Base-by-base conservation (phyloP, 2,888 invertebrate species). In the Melanotus villosus region DNA sequence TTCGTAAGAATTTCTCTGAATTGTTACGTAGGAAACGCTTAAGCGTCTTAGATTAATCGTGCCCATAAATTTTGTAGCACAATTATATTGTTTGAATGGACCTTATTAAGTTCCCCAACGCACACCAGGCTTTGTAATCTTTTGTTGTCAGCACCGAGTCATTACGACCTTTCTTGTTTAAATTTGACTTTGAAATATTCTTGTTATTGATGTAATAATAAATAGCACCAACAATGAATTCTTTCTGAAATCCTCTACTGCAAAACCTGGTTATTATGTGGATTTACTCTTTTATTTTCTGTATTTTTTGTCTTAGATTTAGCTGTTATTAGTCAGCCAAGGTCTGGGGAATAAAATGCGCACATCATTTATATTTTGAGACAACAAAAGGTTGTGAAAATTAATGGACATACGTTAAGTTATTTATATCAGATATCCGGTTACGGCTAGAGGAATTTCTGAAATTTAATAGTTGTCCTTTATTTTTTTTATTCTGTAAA, bases 1-100 rank as follows among this genome's bases (percentile, higher is more conserved):
- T 65, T 23, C 41, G 16, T 50, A 45, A 59, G 21, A 57, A 54
- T 54, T 59, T 68, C 57, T 63, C 7, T 58, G 38, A 65, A 68
- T 65, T 59, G 68, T 68, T 68, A 59, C 34, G 52, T 32, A 59
- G 52, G 52, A 63, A 65, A 58, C 54, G 50, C 32, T 68, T 64
- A 58, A 59, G 36, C 59, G 65, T 65, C 69, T 60, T 67, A 71
- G 69, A 74, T 74, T 74, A 74, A 74, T 74, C 70, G 70, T 64
- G 47, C 41, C 50, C 71, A 74, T 74, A 73, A 74, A 74, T 74
- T 74, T 69, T 36, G 65, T 67, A 68, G 67, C 70, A 71, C 71
- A 72, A 71, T 70, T 70, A 73, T 72, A 74, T 74, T 74, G 74
- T 74, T 74, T 69, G 72, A 70, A 71, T 65, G 69, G 65, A 65